Evolutionary conservation across 2,113 vertebrate species (phyloP).

Genomic region (Seriola quinqueradiata): DNA sequence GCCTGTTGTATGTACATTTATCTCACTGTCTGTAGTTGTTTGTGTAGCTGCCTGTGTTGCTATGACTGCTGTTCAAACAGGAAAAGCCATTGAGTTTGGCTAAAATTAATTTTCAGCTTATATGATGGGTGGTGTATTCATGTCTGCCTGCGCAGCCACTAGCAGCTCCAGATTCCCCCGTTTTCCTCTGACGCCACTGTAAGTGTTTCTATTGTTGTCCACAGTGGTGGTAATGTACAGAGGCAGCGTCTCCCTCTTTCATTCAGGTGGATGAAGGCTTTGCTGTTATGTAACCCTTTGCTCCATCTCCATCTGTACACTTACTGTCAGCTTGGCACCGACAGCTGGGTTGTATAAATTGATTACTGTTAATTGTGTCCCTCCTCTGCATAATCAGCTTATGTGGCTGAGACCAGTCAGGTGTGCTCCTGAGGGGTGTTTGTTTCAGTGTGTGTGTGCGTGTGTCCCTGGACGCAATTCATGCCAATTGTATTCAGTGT

Average conservation of each 20-base stretch:
- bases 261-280: constrained; percentile 56
- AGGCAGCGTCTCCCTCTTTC: constrained; percentile 7
- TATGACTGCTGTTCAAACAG: neutral
- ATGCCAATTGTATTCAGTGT: constrained; percentile 17
- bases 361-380: constrained; percentile 80
- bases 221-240: neutral
- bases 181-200: constrained; percentile 5
- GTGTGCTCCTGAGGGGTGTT: constrained; percentile 40
- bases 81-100: neutral
- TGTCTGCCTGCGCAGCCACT: neutral
- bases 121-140: neutral
- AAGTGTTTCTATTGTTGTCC: constrained; percentile 10
- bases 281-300: constrained; percentile 57
- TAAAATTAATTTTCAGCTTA: neutral
- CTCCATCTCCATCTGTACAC: constrained; percentile 53
- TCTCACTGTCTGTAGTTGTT: neutral
- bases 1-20: neutral
- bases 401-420: constrained; percentile 64
- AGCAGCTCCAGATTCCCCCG: neutral
- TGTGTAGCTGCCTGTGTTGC: neutral
- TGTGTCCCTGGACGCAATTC: constrained; percentile 1
- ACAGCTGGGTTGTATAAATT: constrained; percentile 69
- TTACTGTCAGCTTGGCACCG: constrained; percentile 44
- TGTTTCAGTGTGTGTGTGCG: neutral
- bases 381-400: constrained; percentile 77